phyloP scores from a whole-genome alignment of 2,113 vertebrate genomes.

The Hemichromis elongatus region DNA sequence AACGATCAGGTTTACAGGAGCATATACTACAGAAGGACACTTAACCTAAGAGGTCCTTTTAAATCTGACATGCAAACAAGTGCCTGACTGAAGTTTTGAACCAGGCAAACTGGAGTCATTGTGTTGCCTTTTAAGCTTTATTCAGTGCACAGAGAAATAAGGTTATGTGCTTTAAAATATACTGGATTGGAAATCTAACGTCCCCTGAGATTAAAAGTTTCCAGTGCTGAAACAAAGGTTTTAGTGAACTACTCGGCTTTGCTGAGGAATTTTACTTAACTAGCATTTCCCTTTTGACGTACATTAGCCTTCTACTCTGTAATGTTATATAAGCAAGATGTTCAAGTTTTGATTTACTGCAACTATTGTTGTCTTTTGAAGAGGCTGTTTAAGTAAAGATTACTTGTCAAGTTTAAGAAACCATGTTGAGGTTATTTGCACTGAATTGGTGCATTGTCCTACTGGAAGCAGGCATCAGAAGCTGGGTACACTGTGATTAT shows the following conservation, averaged over 20 bases:
- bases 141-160: neutral
- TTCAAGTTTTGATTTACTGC: neutral
- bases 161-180: neutral
- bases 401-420: neutral
- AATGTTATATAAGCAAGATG: neutral
- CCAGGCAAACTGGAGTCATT: neutral
- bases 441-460: neutral
- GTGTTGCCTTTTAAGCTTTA: neutral
- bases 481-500: neutral
- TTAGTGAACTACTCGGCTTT: neutral
- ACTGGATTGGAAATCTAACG: neutral
- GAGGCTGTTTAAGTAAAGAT: neutral
- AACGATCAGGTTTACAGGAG: neutral
- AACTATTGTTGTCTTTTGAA: neutral
- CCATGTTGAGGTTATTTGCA: neutral
- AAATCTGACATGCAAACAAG: neutral
- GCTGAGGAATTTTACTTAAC: neutral
- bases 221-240: neutral
- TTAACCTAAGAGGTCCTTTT: neutral
- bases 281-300: neutral
- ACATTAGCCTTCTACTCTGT: neutral
- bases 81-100: neutral
- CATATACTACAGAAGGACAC: neutral
- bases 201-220: neutral
- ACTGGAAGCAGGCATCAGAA: neutral